phyloP scores from a whole-genome alignment of 2,888 invertebrate genomes.

The Lysandra coridon region DNA sequence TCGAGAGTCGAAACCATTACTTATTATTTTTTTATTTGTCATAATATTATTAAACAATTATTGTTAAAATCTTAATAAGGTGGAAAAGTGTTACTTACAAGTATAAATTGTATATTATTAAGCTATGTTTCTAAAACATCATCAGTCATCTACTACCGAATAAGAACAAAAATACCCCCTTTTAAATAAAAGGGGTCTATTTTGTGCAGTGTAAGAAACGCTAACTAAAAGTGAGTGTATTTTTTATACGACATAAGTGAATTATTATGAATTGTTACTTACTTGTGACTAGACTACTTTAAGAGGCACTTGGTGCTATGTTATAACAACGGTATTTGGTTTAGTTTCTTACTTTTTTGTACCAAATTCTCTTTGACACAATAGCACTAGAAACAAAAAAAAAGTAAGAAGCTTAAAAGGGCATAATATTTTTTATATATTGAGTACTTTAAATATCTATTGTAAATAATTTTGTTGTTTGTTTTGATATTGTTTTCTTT shows the following conservation, averaged over 20 bases:
- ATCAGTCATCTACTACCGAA: background rate
- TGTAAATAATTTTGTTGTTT: background rate
- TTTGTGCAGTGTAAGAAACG: constrained; percentile 5
- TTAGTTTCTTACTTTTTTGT: background rate
- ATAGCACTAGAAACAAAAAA: background rate
- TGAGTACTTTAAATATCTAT: background rate
- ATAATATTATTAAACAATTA: too few species aligned
- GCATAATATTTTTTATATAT: background rate
- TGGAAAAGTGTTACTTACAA: too few species aligned
- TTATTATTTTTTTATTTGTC: too few species aligned
- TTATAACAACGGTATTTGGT: background rate
- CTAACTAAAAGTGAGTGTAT: background rate
- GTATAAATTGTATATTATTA: too few species aligned
- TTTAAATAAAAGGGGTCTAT: background rate
- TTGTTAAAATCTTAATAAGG: too few species aligned
- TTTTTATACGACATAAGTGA: background rate
- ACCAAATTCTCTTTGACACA: background rate
- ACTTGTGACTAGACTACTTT: background rate
- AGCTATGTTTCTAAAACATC: too few species aligned
- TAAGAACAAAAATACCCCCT: background rate
- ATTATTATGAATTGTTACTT: background rate
- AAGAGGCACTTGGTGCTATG: background rate
- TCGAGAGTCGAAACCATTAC: too few species aligned
- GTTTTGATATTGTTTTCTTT: background rate
- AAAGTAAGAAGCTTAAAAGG: background rate